phyloP scores from a whole-genome alignment of 1,140 invertebrate species.

The Danaus melanippus region DNA sequence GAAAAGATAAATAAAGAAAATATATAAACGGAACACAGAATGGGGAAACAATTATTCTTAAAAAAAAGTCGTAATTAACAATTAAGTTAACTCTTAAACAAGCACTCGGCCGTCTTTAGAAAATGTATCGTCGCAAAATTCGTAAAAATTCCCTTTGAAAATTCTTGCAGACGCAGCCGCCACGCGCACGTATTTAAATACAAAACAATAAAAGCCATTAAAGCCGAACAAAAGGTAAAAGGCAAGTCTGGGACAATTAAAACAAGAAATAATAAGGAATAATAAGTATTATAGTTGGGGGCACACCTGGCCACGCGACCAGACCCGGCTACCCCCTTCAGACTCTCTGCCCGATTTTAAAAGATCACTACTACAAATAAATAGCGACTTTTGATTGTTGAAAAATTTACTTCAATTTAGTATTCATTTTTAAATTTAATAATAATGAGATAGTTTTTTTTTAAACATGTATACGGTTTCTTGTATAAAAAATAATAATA shows the following conservation, averaged over 20 bases:
- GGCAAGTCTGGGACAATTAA: constrained; percentile 68
- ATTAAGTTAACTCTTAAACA: constrained; percentile 17
- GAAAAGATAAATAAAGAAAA: no score
- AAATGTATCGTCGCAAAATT: constrained; percentile 34
- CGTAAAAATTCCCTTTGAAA: constrained; percentile 35
- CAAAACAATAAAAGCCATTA: constrained; percentile 69
- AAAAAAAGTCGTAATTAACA: constrained; percentile 23
- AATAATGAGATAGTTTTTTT: no score
- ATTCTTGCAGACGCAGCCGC: constrained; percentile 59
- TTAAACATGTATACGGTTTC: no score
- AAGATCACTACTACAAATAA: no score
- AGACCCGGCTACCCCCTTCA: constrained; percentile 21
- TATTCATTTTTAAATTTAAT: no score
- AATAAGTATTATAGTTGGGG: constrained; percentile 65
- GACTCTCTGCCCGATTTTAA: constrained; percentile 40
- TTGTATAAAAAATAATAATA: no score
- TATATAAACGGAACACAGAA: no score
- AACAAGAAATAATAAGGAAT: constrained; percentile 72
- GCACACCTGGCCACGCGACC: constrained; percentile 59
- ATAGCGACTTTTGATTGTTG: no score
- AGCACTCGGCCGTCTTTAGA: constrained; percentile 23
- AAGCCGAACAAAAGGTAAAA: constrained; percentile 68
- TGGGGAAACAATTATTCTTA: constrained; percentile 20
- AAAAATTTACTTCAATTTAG: no score
- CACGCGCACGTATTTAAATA: constrained; percentile 55